Conservation (phyloP, 2,888 invertebrate species). For the Rhagium mordax region DNA sequence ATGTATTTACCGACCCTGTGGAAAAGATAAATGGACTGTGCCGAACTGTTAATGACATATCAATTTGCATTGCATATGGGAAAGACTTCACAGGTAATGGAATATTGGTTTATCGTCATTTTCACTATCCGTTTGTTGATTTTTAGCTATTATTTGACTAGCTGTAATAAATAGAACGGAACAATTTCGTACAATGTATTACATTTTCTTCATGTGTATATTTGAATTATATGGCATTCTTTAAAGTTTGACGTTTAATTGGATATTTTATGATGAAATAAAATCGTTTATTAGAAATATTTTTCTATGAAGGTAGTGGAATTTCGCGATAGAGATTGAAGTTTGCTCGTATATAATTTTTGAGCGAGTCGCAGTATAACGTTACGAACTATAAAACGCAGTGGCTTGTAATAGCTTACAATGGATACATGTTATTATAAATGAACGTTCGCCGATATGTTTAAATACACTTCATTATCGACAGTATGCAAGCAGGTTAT, state of each 20-base stretch:
- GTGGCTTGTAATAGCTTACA: background rate
- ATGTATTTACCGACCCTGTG: background rate
- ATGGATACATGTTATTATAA: background rate
- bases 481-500: no score
- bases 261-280: background rate
- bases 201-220: background rate
- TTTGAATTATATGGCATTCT: background rate
- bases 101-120: background rate
- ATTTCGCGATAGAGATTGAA: background rate
- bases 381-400: background rate
- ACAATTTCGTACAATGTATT: background rate
- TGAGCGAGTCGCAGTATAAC: background rate
- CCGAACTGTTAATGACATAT: background rate
- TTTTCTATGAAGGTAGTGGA: background rate
- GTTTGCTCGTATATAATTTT: constrained; percentile 8
- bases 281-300: background rate
- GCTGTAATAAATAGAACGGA: background rate
- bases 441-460: no score
- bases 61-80: background rate
- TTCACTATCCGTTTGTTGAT: background rate
- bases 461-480: no score
- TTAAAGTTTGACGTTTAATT: background rate
- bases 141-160: background rate
- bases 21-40: background rate
- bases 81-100: background rate